Conservation (phyloP, 2,888 invertebrate species). For the Andrena dorsata region DNA sequence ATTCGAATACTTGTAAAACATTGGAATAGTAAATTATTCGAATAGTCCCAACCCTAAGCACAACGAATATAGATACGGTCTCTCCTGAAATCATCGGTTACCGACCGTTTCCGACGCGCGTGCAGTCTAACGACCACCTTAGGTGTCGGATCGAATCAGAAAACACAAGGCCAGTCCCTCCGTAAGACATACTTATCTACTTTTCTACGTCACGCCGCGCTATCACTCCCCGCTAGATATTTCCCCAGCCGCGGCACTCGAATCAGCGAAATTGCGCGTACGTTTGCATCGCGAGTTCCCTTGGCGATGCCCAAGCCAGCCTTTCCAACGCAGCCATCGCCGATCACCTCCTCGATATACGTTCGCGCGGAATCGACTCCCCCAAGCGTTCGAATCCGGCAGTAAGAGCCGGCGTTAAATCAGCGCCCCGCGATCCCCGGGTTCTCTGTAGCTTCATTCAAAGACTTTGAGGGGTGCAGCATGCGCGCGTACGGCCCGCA, state of each 20-base stretch:
- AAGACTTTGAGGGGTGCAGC: not conserved
- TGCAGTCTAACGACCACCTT: slow-evolving; percentile 34
- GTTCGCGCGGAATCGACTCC: too few relatives aligned
- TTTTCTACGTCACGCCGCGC: not conserved
- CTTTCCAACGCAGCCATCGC: too few relatives aligned
- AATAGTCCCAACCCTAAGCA: too few relatives aligned
- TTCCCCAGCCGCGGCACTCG: not conserved
- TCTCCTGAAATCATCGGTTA: slow-evolving; percentile 16
- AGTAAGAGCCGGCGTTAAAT: slow-evolving; percentile 1
- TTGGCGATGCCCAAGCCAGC: too few relatives aligned
- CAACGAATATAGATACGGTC: not conserved
- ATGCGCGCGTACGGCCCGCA: not conserved
- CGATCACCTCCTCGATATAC: too few relatives aligned
- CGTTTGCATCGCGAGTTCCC: not conserved
- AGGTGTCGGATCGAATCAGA: slow-evolving; percentile 46
- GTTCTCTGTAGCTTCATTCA: slow-evolving; percentile 25
- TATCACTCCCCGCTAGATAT: not conserved
- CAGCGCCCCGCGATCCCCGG: not conserved
- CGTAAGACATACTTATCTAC: slow-evolving; percentile 19
- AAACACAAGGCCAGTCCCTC: slow-evolving; percentile 10
- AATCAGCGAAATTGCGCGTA: not conserved
- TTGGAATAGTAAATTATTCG: too few relatives aligned
- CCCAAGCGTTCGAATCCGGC: not conserved
- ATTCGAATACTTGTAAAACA: too few relatives aligned
- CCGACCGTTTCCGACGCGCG: not conserved